Evolutionary conservation across 2,888 invertebrate species (phyloP).

Genomic region (Baronia brevicornis): DNA sequence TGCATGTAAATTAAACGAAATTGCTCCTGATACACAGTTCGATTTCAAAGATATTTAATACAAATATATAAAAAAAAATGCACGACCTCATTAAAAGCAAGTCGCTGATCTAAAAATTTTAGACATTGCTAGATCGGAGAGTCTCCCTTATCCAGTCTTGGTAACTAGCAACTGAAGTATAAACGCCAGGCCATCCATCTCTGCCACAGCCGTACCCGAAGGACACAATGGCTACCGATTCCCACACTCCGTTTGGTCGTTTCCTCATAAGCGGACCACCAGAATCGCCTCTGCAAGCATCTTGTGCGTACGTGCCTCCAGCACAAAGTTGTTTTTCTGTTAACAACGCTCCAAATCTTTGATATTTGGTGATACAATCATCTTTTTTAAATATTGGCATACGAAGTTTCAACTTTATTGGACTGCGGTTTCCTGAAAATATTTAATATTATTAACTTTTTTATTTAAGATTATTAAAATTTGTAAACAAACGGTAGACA

Average conservation of each 20-base stretch:
- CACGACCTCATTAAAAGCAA: not conserved
- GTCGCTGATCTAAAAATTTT: conserved; percentile 5
- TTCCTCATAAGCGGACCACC: conserved; percentile 84
- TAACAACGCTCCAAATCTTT: conserved; percentile 58
- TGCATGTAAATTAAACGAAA: too few relatives aligned
- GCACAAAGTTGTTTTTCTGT: conserved; percentile 79
- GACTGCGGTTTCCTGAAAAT: conserved; percentile 63
- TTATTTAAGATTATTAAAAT: conserved; percentile 3
- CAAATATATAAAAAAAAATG: too few relatives aligned
- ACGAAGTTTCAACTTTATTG: conserved; percentile 78
- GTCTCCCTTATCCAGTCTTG: conserved; percentile 76
- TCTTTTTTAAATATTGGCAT: conserved; percentile 72
- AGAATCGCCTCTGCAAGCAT: conserved; percentile 85
- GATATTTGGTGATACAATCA: conserved; percentile 71
- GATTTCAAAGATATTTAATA: too few relatives aligned
- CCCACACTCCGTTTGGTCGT: conserved; percentile 69
- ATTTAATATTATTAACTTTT: conserved; percentile 8
- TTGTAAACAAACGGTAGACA: too few relatives aligned
- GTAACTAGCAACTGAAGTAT: conserved; percentile 78
- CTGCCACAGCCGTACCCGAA: conserved; percentile 80
- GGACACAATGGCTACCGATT: conserved; percentile 79
- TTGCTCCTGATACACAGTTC: too few relatives aligned
- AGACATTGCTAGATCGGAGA: conserved; percentile 41
- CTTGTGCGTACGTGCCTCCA: conserved; percentile 79
- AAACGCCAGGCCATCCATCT: conserved; percentile 81